Conservation (phyloP, 2,888 invertebrate genomes). For the Lochmaea capreae region DNA sequence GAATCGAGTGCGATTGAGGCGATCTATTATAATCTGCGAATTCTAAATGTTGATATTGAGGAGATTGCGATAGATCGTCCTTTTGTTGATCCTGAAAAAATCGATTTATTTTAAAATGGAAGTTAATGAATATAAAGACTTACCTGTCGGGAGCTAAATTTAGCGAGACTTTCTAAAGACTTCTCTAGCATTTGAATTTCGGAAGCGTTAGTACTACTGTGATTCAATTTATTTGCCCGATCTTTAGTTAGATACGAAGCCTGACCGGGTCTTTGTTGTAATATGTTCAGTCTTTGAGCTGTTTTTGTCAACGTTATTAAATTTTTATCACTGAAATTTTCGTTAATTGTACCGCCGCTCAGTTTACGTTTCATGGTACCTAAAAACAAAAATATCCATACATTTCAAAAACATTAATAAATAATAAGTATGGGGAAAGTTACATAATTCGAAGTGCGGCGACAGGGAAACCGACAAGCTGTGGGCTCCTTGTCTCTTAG, state of each 20-base stretch:
- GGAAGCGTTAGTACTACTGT: constrained; percentile 31
- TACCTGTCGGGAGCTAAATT: constrained; percentile 44
- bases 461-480: too few species aligned
- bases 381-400: constrained; percentile 33
- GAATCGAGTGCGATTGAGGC: constrained; percentile 49
- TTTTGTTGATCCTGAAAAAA: constrained; percentile 19
- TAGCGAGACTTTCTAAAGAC: constrained; percentile 55
- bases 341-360: constrained; percentile 50
- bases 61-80: constrained; percentile 41
- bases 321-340: constrained; percentile 49
- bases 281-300: constrained; percentile 50
- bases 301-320: constrained; percentile 50
- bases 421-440: too few species aligned
- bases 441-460: too few species aligned
- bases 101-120: neutral
- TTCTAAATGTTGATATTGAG: constrained; percentile 57
- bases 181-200: constrained; percentile 59
- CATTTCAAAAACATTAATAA: too few species aligned
- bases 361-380: constrained; percentile 59
- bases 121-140: neutral
- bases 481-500: too few species aligned
- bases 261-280: constrained; percentile 43
- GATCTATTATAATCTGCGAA: constrained; percentile 53
- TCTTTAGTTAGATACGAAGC: constrained; percentile 8
- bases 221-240: constrained; percentile 1